These are phyloP conservation scores for Drosophila ercepeae DNA, from an alignment of 1,140 invertebrate genomes.

Conservation along the genomic window DNA sequence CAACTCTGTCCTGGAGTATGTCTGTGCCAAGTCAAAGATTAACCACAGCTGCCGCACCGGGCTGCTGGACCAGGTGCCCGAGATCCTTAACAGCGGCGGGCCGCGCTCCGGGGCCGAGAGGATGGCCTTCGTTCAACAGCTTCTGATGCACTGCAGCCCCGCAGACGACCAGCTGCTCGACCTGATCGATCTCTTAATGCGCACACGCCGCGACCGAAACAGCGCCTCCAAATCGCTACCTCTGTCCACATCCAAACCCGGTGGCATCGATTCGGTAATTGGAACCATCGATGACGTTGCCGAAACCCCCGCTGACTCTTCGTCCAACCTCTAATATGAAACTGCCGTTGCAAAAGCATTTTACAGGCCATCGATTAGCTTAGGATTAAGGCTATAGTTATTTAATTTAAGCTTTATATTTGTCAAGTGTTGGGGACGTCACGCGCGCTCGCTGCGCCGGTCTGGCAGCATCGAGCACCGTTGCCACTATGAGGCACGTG, in stretches of 20 bases:
- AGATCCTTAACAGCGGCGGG: constrained; percentile 55
- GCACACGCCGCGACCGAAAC: constrained; percentile 23
- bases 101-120: constrained; percentile 61
- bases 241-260: neutral
- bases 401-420: neutral
- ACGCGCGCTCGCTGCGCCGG: too few relatives aligned
- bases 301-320: constrained; percentile 78
- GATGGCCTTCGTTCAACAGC: constrained; percentile 52
- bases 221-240: constrained; percentile 10
- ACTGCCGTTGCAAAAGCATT: neutral
- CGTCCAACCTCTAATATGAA: constrained; percentile 66
- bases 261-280: neutral
- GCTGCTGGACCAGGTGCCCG: constrained; percentile 62
- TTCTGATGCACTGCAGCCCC: constrained; percentile 53
- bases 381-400: neutral
- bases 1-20: constrained; percentile 78
- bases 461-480: too few relatives aligned
- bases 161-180: constrained; percentile 67
- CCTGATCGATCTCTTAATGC: constrained; percentile 66
- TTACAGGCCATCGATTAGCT: neutral
- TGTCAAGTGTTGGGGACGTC: too few relatives aligned
- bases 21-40: constrained; percentile 82
- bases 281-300: constrained; percentile 55
- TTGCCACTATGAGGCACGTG: too few relatives aligned
- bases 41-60: constrained; percentile 66